Conservation (phyloP, 2,888 invertebrate species). For the Subacronicta megacephala region DNA sequence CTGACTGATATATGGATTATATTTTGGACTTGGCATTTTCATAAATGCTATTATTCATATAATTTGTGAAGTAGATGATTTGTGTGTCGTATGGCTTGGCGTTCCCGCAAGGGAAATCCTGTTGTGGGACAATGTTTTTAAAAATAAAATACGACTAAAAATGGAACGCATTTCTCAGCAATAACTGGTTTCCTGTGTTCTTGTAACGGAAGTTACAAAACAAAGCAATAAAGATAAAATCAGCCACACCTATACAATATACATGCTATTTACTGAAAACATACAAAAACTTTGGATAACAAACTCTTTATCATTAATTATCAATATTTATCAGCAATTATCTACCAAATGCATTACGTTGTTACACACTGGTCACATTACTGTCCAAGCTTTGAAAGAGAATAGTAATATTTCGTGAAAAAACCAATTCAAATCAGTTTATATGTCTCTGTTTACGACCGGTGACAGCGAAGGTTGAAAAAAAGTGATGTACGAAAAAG, state of each 20-base stretch:
- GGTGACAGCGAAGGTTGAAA: slow-evolving; percentile 23
- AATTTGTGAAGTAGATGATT: neutral
- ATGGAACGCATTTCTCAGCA: neutral
- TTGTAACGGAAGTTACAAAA: slow-evolving; percentile 8
- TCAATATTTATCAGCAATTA: slow-evolving; percentile 26
- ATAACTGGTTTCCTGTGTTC: neutral
- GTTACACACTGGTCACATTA: slow-evolving; percentile 6
- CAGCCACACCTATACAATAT: slow-evolving; percentile 12
- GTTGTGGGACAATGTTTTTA: neutral
- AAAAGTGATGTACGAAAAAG: slow-evolving; percentile 31
- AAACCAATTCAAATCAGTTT: neutral
- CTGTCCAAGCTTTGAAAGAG: neutral
- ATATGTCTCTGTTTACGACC: neutral
- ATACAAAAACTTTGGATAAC: slow-evolving; percentile 9
- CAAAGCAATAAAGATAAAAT: slow-evolving; percentile 5
- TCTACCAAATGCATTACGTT: slow-evolving; percentile 14
- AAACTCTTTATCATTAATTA: slow-evolving; percentile 21
- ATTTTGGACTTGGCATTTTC: slow-evolving; percentile 8
- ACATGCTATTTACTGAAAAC: slow-evolving; percentile 7
- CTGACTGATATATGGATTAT: slow-evolving; percentile 27
- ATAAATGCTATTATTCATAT: too few relatives aligned
- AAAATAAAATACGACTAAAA: neutral
- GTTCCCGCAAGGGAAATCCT: neutral
- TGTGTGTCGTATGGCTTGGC: neutral
- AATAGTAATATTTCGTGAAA: neutral